Conservation (phyloP, 2,797 vertebrate genomes). For the Sebastes goodei region DNA sequence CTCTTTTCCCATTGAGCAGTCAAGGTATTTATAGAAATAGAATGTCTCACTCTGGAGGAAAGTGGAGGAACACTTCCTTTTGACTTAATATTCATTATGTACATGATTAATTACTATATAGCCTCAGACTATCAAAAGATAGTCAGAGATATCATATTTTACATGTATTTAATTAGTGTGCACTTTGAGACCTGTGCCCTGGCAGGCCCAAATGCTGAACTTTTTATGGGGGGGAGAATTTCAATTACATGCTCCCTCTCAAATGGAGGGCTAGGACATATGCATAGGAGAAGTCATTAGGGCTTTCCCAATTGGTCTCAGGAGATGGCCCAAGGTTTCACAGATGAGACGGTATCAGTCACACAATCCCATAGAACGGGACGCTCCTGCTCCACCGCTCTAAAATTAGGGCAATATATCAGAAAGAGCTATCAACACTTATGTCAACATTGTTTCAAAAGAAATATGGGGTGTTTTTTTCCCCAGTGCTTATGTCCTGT, state of each 20-base stretch:
- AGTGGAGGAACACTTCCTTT: slow-evolving; percentile 54
- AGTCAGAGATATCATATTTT: slow-evolving; percentile 75
- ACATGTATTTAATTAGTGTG: slow-evolving; percentile 80
- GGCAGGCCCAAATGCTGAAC: slow-evolving; percentile 60
- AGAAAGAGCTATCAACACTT: slow-evolving; percentile 70
- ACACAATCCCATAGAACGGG: slow-evolving; percentile 65
- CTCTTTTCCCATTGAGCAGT: slow-evolving; percentile 36
- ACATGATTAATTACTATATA: slow-evolving; percentile 76
- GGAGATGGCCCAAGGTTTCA: slow-evolving; percentile 61
- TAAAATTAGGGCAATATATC: slow-evolving; percentile 77
- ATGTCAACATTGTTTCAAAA: slow-evolving; percentile 72
- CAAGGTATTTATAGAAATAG: slow-evolving; percentile 45
- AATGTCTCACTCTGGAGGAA: slow-evolving; percentile 57
- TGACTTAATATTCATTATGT: slow-evolving; percentile 73
- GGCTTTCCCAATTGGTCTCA: slow-evolving; percentile 71
- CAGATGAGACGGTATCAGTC: slow-evolving; percentile 70
- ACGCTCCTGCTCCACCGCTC: slow-evolving; percentile 40
- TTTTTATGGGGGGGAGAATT: slow-evolving; percentile 65
- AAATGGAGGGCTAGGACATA: slow-evolving; percentile 54
- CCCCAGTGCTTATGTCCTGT: slow-evolving; percentile 40
- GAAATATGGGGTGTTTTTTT: slow-evolving; percentile 63
- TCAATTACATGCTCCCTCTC: slow-evolving; percentile 64
- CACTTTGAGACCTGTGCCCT: slow-evolving; percentile 72
- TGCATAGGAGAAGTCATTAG: slow-evolving; percentile 66
- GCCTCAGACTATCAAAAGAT: slow-evolving; percentile 76